Base-by-base conservation (phyloP, 2,797 vertebrate genomes). In the Clarias laeviceps region DNA sequence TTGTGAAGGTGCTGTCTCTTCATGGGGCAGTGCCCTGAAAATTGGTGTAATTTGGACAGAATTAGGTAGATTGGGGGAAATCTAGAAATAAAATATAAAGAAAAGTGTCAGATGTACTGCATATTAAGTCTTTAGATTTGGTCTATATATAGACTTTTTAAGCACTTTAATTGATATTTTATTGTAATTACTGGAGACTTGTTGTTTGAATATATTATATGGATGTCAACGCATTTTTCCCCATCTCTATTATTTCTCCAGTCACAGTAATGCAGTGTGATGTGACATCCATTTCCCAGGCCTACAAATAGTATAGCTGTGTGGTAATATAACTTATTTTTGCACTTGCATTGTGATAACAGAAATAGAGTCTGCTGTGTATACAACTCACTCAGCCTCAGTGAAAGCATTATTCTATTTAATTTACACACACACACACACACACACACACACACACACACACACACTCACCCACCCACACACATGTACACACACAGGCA, bases 371-470 rank as follows among this genome's bases (percentile, higher is more conserved):
- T 64, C 54, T 76, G 56, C 76, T 83, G 70, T 62, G 57, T 73
- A 69, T 59, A 66, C 72, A 83, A 73, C 65, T 87, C 45, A 66
- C n/a, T 85, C 45, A 81, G 24, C 59, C 50, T 40, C 5, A 27
- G 15, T 17, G 45, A 54, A 73, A 50, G 24, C 70, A 54, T 73
- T 54, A 15, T 27, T 56, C 15, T 54, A 22, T n/a, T 45, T 72
- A 72, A 45, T 72, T 40, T 72, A 72, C 22, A 50, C 69, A 72
- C 68, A 22, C 32, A 70, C 32, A 22, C 32, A 34, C 65, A 32
- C 29, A 34, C 32, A 66, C 64, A 66, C 64, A 66, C n/a, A 66
- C 27, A 64, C 62, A 61, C 81, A 34, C 68, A 82, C 22, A 32
- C 37, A 40, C 29, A 61, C 68, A 59, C 24, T 61, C 17, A 79